These are phyloP conservation scores for Sebastes iracundus DNA, from an alignment of 2,797 vertebrate genomes.

Conservation along the genomic window DNA sequence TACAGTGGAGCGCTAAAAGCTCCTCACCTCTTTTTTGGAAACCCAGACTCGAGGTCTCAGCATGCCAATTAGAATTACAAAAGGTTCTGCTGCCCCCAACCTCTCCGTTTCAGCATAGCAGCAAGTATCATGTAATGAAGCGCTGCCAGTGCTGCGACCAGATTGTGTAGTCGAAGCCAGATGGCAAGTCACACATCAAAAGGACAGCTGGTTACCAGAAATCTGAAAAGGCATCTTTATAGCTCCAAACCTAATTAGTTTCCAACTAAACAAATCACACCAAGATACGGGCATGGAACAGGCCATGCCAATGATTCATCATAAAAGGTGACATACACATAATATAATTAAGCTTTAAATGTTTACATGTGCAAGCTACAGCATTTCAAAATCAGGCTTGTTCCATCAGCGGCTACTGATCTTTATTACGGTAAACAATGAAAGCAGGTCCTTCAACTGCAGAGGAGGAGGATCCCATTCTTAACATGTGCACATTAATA, in stretches of 20 bases:
- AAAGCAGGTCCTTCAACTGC: not conserved
- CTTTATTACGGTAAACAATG: not conserved
- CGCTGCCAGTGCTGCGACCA: constrained; percentile 34
- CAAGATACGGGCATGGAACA: not conserved
- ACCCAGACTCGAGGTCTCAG: constrained; percentile 31
- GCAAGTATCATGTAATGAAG: constrained; percentile 41
- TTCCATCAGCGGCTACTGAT: not conserved
- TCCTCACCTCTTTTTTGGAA: constrained; percentile 25
- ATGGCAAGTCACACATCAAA: constrained; percentile 74
- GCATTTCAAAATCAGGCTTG: not conserved
- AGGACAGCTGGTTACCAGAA: constrained; percentile 74
- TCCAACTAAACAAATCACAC: constrained; percentile 62
- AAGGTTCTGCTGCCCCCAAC: constrained; percentile 80
- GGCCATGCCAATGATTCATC: constrained; percentile 28
- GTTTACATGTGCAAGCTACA: constrained; percentile 19
- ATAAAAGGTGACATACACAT: constrained; percentile 30
- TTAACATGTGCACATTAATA: not conserved
- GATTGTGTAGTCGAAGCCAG: constrained; percentile 66
- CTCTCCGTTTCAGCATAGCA: constrained; percentile 69
- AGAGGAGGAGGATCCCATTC: not conserved
- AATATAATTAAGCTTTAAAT: constrained; percentile 37
- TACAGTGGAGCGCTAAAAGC: constrained; percentile 6
- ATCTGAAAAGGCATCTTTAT: constrained; percentile 59
- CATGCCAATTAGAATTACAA: constrained; percentile 62
- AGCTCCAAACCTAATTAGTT: constrained; percentile 57